These are phyloP conservation scores for Fopius arisanus DNA, from an alignment of 1,140 invertebrate species.

Conservation along the genomic window DNA sequence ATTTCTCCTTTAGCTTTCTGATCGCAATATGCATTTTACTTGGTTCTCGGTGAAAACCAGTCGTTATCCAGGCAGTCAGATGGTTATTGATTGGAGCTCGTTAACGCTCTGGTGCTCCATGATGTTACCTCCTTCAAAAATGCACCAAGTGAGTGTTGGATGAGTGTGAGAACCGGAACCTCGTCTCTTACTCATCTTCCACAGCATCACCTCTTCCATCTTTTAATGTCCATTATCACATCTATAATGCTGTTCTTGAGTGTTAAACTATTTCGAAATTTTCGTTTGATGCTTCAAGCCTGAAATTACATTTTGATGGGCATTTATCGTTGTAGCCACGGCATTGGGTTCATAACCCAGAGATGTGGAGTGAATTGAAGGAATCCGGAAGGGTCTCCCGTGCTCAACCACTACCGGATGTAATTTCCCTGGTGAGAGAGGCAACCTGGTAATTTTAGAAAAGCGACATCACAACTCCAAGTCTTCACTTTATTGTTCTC, in stretches of 20 bases:
- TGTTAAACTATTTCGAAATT: neutral
- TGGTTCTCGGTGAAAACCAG: conserved; percentile 42
- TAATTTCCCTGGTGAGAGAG: conserved; percentile 23
- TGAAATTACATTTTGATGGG: neutral
- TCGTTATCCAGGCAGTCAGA: conserved; percentile 44
- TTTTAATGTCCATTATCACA: neutral
- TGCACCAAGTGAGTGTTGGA: conserved; percentile 17
- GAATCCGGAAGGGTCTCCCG: conserved; percentile 20
- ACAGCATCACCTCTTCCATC: neutral
- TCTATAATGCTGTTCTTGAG: neutral
- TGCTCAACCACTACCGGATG: conserved; percentile 17
- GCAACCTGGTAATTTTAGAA: conserved; percentile 23
- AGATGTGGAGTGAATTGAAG: conserved; percentile 6
- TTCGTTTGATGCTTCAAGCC: neutral
- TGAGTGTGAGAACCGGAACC: conserved; percentile 50
- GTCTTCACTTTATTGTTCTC: neutral
- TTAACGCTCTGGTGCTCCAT: conserved; percentile 46
- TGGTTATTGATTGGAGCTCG: conserved; percentile 56
- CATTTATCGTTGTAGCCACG: neutral
- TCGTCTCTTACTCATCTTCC: neutral
- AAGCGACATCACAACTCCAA: conserved; percentile 5
- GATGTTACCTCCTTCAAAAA: neutral
- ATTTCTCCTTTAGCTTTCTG: conserved; percentile 44
- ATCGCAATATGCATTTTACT: conserved; percentile 38
- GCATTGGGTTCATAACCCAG: neutral